Base-by-base conservation (phyloP, 2,888 invertebrate species). In the Drosophila kokeensis region DNA sequence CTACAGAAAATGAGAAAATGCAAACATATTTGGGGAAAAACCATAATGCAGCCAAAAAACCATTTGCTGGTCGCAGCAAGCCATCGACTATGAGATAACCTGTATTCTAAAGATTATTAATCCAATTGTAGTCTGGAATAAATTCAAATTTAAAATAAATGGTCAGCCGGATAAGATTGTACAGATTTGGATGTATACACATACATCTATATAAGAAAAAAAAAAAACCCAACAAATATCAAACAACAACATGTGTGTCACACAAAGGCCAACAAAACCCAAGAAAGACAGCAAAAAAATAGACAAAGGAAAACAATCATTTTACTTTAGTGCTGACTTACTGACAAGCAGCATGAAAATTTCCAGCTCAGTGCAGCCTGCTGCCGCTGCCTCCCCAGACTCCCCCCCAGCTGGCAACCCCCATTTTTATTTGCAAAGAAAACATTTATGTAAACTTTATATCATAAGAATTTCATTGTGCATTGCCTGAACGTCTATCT, bases 371-470 rank as follows among this genome's bases (percentile, higher is more conserved):
- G 34, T 27, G 24, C 50, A 50, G 18, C 29, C 15, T 34, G 48
- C n/a, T 32, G 1, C 21, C 21, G 18, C 52, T 30, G 13, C 18
- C 36, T 21, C 11, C 7, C 10, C 24, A 36, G 30, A n/a, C 21
- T 32, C 3, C 38, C 15, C 36, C 55, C 2, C 38, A 15, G 36
- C 55, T 48, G 45, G 42, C 67, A 49, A 21, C 68, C 50, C 50
- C 64, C 58, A 64, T 68, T 78, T 76, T 65, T 80, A 79, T 88
- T 86, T 81, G 79, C 86, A 62, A 73, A 73, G 89, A 83, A 75
- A 85, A 85, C 85, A 85, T 85, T 85, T 88, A 81, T 89, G 87
- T 87, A 81, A 85, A 83, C 82, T 83, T 83, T 79, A 83, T 87
- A 72, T 76, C 81, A 81, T 81, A 69, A 83, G 70, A 83, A 83